A percentile compares a stretch with the other conserved stretches of the same genome.
These are phyloP conservation scores for Sesamia inferens DNA, from an alignment of 2,888 invertebrate genomes.

Conservation along the genomic window DNA sequence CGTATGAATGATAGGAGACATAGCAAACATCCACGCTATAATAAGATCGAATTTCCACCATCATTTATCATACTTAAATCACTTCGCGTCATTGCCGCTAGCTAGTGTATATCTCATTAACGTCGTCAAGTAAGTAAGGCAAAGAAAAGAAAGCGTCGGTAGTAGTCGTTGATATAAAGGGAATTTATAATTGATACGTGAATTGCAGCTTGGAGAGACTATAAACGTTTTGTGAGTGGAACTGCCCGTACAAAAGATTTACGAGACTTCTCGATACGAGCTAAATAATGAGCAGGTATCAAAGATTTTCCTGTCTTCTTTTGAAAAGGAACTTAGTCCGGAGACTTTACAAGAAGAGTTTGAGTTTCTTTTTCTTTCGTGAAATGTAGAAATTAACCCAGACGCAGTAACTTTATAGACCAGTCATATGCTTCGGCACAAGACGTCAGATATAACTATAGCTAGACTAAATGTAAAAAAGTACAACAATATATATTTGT, in stretches of 20 bases:
- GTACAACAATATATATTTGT: too few species aligned
- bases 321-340: too few species aligned
- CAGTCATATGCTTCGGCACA: too few species aligned
- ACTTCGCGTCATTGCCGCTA: neutral
- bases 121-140: neutral
- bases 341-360: too few species aligned
- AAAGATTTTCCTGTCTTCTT: too few species aligned
- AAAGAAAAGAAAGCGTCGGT: neutral
- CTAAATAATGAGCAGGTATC: slow-evolving; percentile 24
- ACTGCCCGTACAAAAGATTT: slow-evolving; percentile 23
- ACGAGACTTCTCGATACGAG: slow-evolving; percentile 11
- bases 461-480: neutral
- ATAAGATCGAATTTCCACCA: neutral
- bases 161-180: neutral
- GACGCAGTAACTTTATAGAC: too few species aligned
- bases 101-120: neutral
- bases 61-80: neutral
- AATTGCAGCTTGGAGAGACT: slow-evolving; percentile 6
- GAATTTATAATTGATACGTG: slow-evolving; percentile 1
- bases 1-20: neutral
- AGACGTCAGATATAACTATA: too few species aligned
- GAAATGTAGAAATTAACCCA: too few species aligned
- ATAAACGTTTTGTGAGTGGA: slow-evolving; percentile 12
- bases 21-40: neutral
- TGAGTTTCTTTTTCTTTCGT: too few species aligned